Base-by-base conservation (phyloP, 2,888 invertebrate genomes). In the Cheilosia variabilis region DNA sequence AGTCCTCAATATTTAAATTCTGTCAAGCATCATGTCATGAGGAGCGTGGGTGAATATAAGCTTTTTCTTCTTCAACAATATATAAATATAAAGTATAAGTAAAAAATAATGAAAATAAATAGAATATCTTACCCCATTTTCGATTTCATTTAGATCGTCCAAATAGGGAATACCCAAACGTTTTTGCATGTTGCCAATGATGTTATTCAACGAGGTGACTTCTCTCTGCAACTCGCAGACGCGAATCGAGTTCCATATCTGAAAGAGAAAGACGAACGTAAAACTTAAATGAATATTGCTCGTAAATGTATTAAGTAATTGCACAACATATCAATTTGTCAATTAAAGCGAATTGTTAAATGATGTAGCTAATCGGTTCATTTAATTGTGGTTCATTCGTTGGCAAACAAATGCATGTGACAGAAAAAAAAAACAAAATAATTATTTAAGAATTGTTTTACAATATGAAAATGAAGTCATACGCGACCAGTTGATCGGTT, bases 161-260 rank as follows among this genome's bases (percentile, higher is more conserved):
- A 92, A 88, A 87, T 92, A 90, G 73, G 90, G 88, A 2, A 92
- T 87, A 76, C 91, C 92, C 88, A 92, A 81, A 24, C 91, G 90
- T 72, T 90, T 89, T 63, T 91, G 90, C 88, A 92, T 89, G 62
- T 84, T 90, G 15, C 89, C 90, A 57, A 92, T 88, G 43, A 91
- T 88, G 34, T 88, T 88, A 41, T 89, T 89, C 58, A 93, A 87
- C 13, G 87, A 81, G 24, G 88, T 87, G n/a, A 92, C 88, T 86
- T 92, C 91, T 55, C 87, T 89, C 78, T 91, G 89, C 65, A 92
- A 86, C 68, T 89, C 88, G 15, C 89, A 87, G 45, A 91, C 88
- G 24, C 90, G 90, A 80, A 89, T 86, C n/a, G 90, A 88, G 77
- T 91, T 90, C 90, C 91, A 92, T 84, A 92, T 89, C 92, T 92